Evolutionary conservation across 2,113 vertebrate species (phyloP).

Genomic region (Meleagris gallopavo): DNA sequence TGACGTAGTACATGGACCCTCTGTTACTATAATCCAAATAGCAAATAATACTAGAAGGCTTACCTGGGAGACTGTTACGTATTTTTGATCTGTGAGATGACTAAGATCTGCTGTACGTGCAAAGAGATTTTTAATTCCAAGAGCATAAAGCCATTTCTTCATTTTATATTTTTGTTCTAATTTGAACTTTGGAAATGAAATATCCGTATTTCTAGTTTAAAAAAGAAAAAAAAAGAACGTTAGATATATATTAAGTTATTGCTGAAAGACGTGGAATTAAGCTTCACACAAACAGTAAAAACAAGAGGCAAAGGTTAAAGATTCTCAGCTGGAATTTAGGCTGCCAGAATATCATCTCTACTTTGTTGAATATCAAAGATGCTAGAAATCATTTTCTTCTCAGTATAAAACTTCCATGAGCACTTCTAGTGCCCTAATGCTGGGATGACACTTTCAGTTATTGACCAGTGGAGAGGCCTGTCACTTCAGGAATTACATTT

Average conservation of each 20-base stretch:
- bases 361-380: neutral
- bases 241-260: neutral
- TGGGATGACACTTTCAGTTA: neutral
- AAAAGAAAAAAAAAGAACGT: neutral
- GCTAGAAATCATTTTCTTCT: neutral
- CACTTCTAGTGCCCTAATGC: neutral
- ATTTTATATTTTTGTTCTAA: slow-evolving; percentile 87
- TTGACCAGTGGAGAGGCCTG: neutral
- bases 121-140: slow-evolving; percentile 86
- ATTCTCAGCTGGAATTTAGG: neutral
- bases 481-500: neutral
- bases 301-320: neutral
- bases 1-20: slow-evolving; percentile 14
- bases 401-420: neutral
- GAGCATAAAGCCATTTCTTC: slow-evolving; percentile 82
- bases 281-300: neutral
- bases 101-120: slow-evolving; percentile 81
- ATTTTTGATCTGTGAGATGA: slow-evolving; percentile 74
- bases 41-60: slow-evolving; percentile 23
- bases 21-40: slow-evolving; percentile 65
- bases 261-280: neutral
- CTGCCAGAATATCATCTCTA: neutral
- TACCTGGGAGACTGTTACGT: slow-evolving; percentile 86
- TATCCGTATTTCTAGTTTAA: slow-evolving; percentile 83
- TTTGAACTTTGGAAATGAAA: slow-evolving; percentile 90